Evolutionary conservation across 1,140 invertebrate species (phyloP), one percentile per base, ranked within the genome.

Genomic region (Stegodyphus dumicola): DNA sequence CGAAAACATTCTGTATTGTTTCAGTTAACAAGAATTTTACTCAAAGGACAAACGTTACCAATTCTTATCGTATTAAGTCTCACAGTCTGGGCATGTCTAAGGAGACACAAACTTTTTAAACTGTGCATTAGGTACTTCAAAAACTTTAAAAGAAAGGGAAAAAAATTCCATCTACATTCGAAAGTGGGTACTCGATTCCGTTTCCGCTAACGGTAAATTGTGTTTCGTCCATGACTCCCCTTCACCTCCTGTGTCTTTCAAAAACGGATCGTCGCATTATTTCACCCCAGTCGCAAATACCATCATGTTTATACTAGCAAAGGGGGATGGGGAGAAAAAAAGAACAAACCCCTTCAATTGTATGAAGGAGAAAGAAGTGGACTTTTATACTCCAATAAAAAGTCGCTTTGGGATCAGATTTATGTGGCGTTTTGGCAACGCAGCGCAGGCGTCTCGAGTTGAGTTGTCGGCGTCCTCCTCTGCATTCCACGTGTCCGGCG

Each of bases 331-430:
- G 18, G 67, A 48, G n/a, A 48, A 0, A 7, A 67, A 18, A 17
- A 48, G 0, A 7, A 67, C 17, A 51, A 13, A 5, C 75, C 7
- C 10, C 74, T 52, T 15, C 51, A 56, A 17, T 70, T 79, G 77
- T 79, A 60, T 11, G 65, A 79, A 70, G 64, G 15, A 11, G 66
- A 66, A n/a, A 69, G 18, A 69, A 10, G 7, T 9, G 33, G 78
- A 71, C 33, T 81, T 81, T 81, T 81, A 81, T 81, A 51, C 78
- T 60, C 67, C 69, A 81, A 81, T 81, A 81, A 81, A 81, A 81
- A 73, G 78, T 73, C 78, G 67, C 78, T 81, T 81, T 73, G 78
- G 78, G 78, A 81, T 81, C 78, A 81, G 78, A 81, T 81, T 81
- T 81, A 81, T 81, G 78, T 81, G 78, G 78, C 78, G 73, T 81